These are phyloP conservation scores for Cheilosia scutellata DNA, from an alignment of 2,888 invertebrate genomes.

Conservation along the genomic window DNA sequence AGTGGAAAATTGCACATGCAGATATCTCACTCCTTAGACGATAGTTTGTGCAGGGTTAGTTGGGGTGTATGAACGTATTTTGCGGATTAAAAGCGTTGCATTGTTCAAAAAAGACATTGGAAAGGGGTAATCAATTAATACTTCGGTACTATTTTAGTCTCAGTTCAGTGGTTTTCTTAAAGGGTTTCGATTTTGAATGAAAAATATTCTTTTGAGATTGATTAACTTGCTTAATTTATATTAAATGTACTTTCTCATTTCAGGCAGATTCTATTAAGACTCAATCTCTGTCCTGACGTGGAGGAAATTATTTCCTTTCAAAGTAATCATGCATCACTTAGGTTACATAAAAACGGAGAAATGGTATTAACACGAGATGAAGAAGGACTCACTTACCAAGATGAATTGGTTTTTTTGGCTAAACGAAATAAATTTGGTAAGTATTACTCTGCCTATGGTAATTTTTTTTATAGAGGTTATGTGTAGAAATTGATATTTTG, in stretches of 20 bases:
- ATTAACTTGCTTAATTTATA: background rate
- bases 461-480: too few relatives aligned
- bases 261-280: background rate
- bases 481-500: too few relatives aligned
- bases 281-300: background rate
- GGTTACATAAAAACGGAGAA: slow-evolving; percentile 5
- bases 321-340: background rate
- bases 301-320: slow-evolving; percentile 21
- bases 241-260: background rate
- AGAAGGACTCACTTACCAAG: background rate
- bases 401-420: slow-evolving; percentile 10
- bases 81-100: slow-evolving; percentile 19
- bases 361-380: slow-evolving; percentile 1
- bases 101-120: slow-evolving; percentile 1
- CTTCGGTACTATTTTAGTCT: background rate
- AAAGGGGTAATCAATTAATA: background rate
- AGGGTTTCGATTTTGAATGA: too few relatives aligned
- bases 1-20: slow-evolving; percentile 79
- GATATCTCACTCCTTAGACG: slow-evolving; percentile 32
- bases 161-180: background rate
- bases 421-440: slow-evolving; percentile 45
- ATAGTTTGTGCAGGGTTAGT: background rate
- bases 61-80: background rate
- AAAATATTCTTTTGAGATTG: too few relatives aligned
- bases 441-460: background rate